These are phyloP conservation scores for Chloropsis hardwickii DNA, from an alignment of 2,113 vertebrate genomes.

Conservation along the genomic window DNA sequence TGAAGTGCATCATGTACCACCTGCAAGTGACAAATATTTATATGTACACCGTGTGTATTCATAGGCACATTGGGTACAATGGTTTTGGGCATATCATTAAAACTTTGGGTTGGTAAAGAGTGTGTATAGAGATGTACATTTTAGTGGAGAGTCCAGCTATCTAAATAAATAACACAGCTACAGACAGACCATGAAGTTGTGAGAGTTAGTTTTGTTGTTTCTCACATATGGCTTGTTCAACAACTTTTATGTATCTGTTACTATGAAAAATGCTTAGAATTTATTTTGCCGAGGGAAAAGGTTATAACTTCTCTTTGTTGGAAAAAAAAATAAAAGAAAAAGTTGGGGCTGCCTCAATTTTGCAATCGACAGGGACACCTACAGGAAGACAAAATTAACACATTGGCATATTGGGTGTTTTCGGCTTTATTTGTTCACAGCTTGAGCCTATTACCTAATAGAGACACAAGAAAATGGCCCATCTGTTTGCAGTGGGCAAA, in stretches of 20 bases:
- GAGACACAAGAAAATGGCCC: constrained; percentile 67
- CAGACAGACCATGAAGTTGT: neutral
- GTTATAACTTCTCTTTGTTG: neutral
- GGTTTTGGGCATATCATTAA: neutral
- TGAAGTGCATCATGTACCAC: neutral
- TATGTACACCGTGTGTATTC: neutral
- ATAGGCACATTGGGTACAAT: too few relatives aligned
- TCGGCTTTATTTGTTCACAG: constrained; percentile 70
- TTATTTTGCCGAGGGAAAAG: neutral
- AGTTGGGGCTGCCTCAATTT: neutral
- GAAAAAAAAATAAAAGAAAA: neutral
- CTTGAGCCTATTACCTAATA: constrained; percentile 70
- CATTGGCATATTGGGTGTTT: constrained; percentile 68
- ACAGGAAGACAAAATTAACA: constrained; percentile 58
- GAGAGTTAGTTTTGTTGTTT: neutral
- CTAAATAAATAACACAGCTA: neutral
- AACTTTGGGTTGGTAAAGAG: neutral
- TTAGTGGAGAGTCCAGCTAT: neutral
- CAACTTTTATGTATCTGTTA: neutral
- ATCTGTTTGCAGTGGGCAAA: constrained; percentile 66
- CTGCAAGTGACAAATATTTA: neutral
- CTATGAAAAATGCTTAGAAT: neutral
- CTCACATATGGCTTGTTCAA: neutral
- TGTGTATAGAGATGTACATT: neutral
- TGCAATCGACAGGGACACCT: constrained; percentile 60